Conservation (phyloP, 2,113 vertebrate genomes). For the Rana temporaria region DNA sequence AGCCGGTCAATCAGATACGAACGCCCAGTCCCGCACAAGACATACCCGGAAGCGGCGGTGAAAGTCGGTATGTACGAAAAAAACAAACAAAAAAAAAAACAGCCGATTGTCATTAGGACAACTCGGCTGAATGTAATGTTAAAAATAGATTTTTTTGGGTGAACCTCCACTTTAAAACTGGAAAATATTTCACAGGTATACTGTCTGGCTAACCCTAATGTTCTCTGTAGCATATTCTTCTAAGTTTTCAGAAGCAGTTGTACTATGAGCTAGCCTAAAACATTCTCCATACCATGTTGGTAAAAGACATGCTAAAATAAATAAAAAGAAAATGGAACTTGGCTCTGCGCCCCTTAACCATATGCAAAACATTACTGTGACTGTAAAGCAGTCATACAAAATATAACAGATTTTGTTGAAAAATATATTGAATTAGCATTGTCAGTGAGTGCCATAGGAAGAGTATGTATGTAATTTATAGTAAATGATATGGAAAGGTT, state of each 20-base stretch:
- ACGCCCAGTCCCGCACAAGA: too few relatives aligned
- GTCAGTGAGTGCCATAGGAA: conserved; percentile 63
- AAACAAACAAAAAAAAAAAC: too few relatives aligned
- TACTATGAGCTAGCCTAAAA: conserved; percentile 52
- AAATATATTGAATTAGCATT: conserved; percentile 62
- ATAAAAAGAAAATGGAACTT: conserved; percentile 51
- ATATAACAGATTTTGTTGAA: conserved; percentile 60
- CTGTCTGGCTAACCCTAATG: too few relatives aligned
- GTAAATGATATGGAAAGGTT: conserved; percentile 58
- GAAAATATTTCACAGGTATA: too few relatives aligned
- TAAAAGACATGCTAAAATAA: conserved; percentile 37
- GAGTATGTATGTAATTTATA: conserved; percentile 64
- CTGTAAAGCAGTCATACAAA: conserved; percentile 62
- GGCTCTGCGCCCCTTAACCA: conserved; percentile 58
- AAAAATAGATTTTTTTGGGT: too few relatives aligned
- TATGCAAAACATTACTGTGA: conserved; percentile 62
- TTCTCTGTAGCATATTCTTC: too few relatives aligned
- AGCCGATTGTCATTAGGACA: too few relatives aligned
- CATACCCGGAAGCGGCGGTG: too few relatives aligned
- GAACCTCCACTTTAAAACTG: too few relatives aligned
- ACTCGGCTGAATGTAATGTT: too few relatives aligned
- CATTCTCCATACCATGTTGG: neutral
- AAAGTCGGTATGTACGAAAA: too few relatives aligned
- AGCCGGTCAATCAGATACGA: too few relatives aligned
- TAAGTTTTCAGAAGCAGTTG: conserved; percentile 37